phyloP scores from a whole-genome alignment of 1,140 invertebrate genomes.

The Zaprionus lachaisei region DNA sequence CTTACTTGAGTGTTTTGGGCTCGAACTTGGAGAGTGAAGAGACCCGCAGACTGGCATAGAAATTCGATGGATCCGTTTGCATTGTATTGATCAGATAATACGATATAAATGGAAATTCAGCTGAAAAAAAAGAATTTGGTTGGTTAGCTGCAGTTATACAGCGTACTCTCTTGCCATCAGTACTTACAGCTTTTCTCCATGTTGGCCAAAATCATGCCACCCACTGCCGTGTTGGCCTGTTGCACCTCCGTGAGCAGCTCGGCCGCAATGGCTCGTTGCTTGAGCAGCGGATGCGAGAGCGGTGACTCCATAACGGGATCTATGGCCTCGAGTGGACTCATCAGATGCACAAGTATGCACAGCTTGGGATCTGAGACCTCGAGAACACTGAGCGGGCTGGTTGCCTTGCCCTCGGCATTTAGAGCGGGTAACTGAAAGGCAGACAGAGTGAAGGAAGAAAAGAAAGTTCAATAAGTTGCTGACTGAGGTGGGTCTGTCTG shows the following conservation, averaged over 20 bases:
- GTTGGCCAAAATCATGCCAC: slow-evolving; percentile 93
- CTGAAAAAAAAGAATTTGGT: slow-evolving; percentile 84
- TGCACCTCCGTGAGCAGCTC: slow-evolving; percentile 91
- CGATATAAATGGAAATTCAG: slow-evolving; percentile 95
- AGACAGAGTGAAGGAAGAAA: neutral
- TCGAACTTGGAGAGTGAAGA: slow-evolving; percentile 93
- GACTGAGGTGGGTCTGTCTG: accelerated
- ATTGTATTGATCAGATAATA: slow-evolving; percentile 95
- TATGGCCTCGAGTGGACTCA: slow-evolving; percentile 93
- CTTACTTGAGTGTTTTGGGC: slow-evolving; percentile 86
- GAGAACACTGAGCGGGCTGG: slow-evolving; percentile 89
- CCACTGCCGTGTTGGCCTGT: slow-evolving; percentile 89
- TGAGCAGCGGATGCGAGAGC: slow-evolving; percentile 89
- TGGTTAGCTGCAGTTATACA: neutral
- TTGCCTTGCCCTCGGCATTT: slow-evolving; percentile 86
- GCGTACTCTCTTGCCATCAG: neutral
- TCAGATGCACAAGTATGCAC: slow-evolving; percentile 93
- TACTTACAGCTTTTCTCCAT: slow-evolving; percentile 92
- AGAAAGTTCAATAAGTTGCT: neutral
- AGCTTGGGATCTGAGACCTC: slow-evolving; percentile 95
- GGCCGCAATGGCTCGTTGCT: slow-evolving; percentile 91
- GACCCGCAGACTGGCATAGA: slow-evolving; percentile 92
- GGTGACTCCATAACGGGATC: slow-evolving; percentile 93
- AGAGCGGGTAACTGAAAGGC: slow-evolving; percentile 84
- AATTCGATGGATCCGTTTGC: slow-evolving; percentile 92